Percentiles rank a stretch among this genome's conserved stretches.
Conservation (phyloP, 2,888 invertebrate genomes). For the Lucinisca nassula region DNA sequence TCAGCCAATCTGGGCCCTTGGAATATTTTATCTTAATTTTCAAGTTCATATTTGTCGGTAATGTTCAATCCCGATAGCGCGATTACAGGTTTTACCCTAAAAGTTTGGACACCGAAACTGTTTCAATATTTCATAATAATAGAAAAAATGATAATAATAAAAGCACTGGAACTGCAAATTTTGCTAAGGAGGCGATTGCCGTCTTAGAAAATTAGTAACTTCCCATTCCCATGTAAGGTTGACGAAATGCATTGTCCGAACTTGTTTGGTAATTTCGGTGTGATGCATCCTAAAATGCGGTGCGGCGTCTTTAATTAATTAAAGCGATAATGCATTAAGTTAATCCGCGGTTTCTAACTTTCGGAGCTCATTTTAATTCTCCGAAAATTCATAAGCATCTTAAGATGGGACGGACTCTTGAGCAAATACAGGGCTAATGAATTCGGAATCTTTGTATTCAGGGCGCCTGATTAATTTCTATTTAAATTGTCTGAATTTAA, state of each 20-base stretch:
- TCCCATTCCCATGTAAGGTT: too few relatives aligned
- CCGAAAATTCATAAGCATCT: constrained; percentile 60
- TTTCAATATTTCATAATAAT: not conserved
- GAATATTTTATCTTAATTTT: constrained; percentile 70
- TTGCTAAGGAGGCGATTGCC: too few relatives aligned
- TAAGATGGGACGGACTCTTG: constrained; percentile 51
- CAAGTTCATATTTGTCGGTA: constrained; percentile 44
- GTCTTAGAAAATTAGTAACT: too few relatives aligned
- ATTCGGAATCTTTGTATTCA: constrained; percentile 45
- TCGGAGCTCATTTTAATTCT: constrained; percentile 51
- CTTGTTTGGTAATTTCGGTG: not conserved
- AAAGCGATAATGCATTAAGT: constrained; percentile 6
- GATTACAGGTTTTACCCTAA: not conserved
- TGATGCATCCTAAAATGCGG: not conserved
- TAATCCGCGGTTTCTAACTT: constrained; percentile 11
- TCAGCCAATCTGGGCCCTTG: constrained; percentile 53
- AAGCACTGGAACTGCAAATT: too few relatives aligned
- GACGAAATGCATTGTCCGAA: not conserved
- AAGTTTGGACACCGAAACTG: too few relatives aligned
- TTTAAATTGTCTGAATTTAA: constrained; percentile 48
- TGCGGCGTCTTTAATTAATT: constrained; percentile 27
- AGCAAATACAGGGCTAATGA: constrained; percentile 68
- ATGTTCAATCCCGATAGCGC: not conserved
- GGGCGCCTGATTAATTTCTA: constrained; percentile 67
- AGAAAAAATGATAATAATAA: not conserved